Evolutionary conservation across 2,797 vertebrate species (phyloP), one percentile per base, ranked within the genome.

Genomic region (Platalea minor): DNA sequence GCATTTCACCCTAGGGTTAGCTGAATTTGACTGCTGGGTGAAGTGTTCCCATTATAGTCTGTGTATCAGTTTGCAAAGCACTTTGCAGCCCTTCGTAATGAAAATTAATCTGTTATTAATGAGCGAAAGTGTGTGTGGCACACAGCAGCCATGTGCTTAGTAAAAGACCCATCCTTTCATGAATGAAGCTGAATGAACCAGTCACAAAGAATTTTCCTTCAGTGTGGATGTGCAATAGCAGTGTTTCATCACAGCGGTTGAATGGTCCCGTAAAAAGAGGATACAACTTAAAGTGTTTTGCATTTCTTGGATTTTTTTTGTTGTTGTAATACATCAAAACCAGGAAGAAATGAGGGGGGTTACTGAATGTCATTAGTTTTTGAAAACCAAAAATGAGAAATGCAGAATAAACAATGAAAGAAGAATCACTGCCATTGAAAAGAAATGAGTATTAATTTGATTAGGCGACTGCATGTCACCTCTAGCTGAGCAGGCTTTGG

Each of bases 71-170:
- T 92, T 77, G 69, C 77, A 82, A 89, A 96, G 75, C 90, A 92
- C 90, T 95, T 83, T 60, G 63, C 74, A 93, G 78, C 33, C 46
- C 2, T 19, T 90, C 4, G 0, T 87, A 94, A 92, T 82, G 43
- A 93, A 87, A 92, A 94, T 91, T 91, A 95, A 95, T 95, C 75
- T 79, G 87, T 93, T 95, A 86, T 91, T 97, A 96, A 96, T 91
- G 92, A 94, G 41, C 46, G 76, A 84, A 93, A 84, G 79, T 80
- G 35, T 86, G 35, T 75, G 80, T 76, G 60, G 56, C 73, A 82
- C 59, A 72, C 56, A 94, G 86, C 88, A 93, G 65, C 51, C 37
- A 5, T 61, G 67, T 87, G 51, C 81, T 74, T 60, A 67, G 60
- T 60, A 65, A 81, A 93, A 74, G 45, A 63, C 7, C 16, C 24